A percentile compares a stretch with the other conserved stretches of the same genome.
Conservation (phyloP, 2,113 vertebrate genomes). For the Crotalus helleri region DNA sequence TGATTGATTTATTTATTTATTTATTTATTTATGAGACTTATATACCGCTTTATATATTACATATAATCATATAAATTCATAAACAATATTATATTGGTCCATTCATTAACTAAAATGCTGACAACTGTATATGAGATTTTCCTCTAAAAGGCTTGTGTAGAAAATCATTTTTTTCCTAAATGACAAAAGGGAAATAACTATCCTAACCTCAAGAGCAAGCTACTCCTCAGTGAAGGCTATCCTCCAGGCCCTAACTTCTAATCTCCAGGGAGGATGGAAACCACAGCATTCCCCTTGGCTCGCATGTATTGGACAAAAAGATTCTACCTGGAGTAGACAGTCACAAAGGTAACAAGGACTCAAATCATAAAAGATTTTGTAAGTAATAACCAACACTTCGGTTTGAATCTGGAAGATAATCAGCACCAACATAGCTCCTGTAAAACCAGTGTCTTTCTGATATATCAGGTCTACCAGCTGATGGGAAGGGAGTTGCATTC, state of each 20-base stretch:
- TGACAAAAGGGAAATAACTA: neutral
- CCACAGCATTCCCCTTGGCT: neutral
- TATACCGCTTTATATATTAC: neutral
- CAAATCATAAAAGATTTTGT: neutral
- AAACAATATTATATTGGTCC: neutral
- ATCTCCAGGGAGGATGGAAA: neutral
- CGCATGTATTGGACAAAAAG: neutral
- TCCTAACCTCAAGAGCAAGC: neutral
- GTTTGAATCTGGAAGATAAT: neutral
- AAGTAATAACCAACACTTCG: neutral
- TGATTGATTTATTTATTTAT: too few relatives aligned
- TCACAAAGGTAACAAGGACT: neutral
- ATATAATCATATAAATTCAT: neutral
- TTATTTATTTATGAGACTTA: too few relatives aligned
- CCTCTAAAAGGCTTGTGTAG: neutral
- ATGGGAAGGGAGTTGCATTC: neutral
- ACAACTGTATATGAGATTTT: neutral
- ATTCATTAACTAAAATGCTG: neutral
- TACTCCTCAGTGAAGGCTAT: neutral
- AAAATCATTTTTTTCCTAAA: neutral
- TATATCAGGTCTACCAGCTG: neutral
- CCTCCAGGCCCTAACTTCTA: neutral
- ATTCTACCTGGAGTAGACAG: neutral
- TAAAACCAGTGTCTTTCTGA: neutral
- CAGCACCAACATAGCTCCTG: neutral